Conservation (phyloP, 2,888 invertebrate species). For the Tromatobia lineatoria region DNA sequence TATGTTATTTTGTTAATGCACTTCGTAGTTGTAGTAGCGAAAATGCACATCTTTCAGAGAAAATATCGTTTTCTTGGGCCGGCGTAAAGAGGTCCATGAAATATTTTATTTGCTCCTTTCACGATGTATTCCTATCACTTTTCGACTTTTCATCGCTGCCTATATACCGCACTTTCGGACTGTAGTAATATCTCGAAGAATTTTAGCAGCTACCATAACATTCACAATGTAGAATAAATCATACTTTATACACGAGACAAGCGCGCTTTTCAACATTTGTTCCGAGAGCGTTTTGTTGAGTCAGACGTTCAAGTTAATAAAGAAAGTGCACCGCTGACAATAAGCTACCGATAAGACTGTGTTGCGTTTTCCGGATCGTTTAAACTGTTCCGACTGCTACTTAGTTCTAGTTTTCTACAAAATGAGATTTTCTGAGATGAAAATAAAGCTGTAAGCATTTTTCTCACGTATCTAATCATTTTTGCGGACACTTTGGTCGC, state of each 20-base stretch:
- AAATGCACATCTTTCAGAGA: conserved; percentile 65
- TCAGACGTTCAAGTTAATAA: conserved; percentile 77
- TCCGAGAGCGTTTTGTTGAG: conserved; percentile 22
- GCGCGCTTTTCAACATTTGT: conserved; percentile 34
- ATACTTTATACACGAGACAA: conserved; percentile 24
- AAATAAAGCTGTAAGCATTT: conserved; percentile 76
- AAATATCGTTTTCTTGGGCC: conserved; percentile 68
- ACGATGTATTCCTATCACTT: conserved; percentile 34
- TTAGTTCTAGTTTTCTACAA: conserved; percentile 51
- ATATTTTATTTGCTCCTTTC: conserved; percentile 76
- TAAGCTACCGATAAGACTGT: conserved; percentile 78
- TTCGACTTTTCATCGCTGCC: conserved; percentile 25
- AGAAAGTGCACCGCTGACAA: conserved; percentile 75
- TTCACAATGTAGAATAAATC: conserved; percentile 35
- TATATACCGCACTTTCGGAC: not conserved
- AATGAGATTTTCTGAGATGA: conserved; percentile 73
- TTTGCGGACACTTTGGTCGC: conserved; percentile 62
- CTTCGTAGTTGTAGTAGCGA: conserved; percentile 66
- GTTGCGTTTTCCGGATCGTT: conserved; percentile 18
- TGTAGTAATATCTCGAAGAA: conserved; percentile 1
- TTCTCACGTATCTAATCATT: conserved; percentile 80
- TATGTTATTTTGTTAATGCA: conserved; percentile 84
- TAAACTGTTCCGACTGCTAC: conserved; percentile 45
- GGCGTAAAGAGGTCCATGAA: conserved; percentile 76
- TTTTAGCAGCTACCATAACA: conserved; percentile 5